Conservation (phyloP, 2,797 vertebrate species). For the Sandelia bainsii region DNA sequence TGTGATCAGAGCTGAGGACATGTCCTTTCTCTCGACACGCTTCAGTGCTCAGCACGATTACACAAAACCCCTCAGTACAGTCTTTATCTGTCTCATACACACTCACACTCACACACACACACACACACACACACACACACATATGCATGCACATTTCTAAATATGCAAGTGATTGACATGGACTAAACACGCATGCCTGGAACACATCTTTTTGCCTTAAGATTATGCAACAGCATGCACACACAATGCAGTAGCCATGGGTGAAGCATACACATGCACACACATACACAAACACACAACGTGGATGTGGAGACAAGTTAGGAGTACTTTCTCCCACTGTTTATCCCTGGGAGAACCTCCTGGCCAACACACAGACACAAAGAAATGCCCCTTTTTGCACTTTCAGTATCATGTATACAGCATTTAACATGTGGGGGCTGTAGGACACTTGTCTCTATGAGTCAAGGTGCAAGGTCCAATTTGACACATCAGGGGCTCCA, state of each 20-base stretch:
- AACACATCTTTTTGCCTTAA: slow-evolving; percentile 57
- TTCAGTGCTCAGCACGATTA: slow-evolving; percentile 79
- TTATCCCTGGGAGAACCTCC: slow-evolving; percentile 76
- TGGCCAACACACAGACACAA: slow-evolving; percentile 68
- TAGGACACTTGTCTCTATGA: slow-evolving; percentile 46
- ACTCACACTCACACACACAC: slow-evolving; percentile 20
- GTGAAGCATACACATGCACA: slow-evolving; percentile 25
- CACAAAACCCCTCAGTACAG: slow-evolving; percentile 78
- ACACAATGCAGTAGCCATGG: slow-evolving; percentile 33
- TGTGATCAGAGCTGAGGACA: slow-evolving; percentile 81
- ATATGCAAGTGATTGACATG: slow-evolving; percentile 67
- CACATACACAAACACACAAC: slow-evolving; percentile 31
- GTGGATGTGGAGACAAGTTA: slow-evolving; percentile 63
- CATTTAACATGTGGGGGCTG: slow-evolving; percentile 51
- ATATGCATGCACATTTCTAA: slow-evolving; percentile 45
- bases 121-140: slow-evolving; percentile 16
- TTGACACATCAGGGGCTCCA: slow-evolving; percentile 39
- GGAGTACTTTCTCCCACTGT: slow-evolving; percentile 75
- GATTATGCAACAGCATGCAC: slow-evolving; percentile 53
- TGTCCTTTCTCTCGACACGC: slow-evolving; percentile 81
- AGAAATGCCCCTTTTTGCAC: slow-evolving; percentile 37
- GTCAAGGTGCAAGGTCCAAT: slow-evolving; percentile 58
- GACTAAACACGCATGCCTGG: slow-evolving; percentile 51
- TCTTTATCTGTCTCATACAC: slow-evolving; percentile 40
- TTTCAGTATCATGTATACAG: slow-evolving; percentile 38